These are phyloP conservation scores for Scaptomyza graminum DNA, from an alignment of 1,140 invertebrate species.

Conservation along the genomic window DNA sequence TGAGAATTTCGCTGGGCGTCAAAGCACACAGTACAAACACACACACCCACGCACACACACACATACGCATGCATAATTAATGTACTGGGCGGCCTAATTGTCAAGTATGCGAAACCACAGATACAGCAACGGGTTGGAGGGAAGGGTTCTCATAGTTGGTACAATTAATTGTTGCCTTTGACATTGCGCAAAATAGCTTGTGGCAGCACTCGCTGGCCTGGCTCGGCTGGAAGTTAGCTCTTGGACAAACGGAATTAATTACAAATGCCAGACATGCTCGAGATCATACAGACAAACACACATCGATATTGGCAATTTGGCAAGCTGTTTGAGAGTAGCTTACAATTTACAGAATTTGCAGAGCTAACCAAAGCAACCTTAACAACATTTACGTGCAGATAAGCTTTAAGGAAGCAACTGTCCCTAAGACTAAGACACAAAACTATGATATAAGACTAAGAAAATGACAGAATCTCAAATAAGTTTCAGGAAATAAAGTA, in stretches of 20 bases:
- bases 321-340: background rate
- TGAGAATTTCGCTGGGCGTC: slow-evolving; percentile 48
- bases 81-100: slow-evolving; percentile 66
- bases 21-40: slow-evolving; percentile 19
- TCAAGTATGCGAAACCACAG: slow-evolving; percentile 58
- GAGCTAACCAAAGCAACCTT: background rate
- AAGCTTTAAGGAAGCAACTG: background rate
- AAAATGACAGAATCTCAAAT: no score
- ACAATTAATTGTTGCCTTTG: slow-evolving; percentile 69
- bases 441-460: no score
- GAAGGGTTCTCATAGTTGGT: background rate
- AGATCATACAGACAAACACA: background rate
- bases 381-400: background rate
- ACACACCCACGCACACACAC: slow-evolving; percentile 27
- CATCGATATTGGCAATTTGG: slow-evolving; percentile 3
- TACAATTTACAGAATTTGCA: background rate
- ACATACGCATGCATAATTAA: slow-evolving; percentile 73
- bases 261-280: slow-evolving; percentile 44
- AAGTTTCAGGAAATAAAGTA: no score
- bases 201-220: slow-evolving; percentile 2
- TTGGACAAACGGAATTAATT: slow-evolving; percentile 55
- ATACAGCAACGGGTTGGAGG: slow-evolving; percentile 7
- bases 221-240: background rate
- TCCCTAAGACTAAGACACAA: background rate
- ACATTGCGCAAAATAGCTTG: slow-evolving; percentile 59